A percentile compares a stretch with the other conserved stretches of the same genome.
Conservation (phyloP, 2,113 vertebrate genomes). For the Pseudopipra pipra region DNA sequence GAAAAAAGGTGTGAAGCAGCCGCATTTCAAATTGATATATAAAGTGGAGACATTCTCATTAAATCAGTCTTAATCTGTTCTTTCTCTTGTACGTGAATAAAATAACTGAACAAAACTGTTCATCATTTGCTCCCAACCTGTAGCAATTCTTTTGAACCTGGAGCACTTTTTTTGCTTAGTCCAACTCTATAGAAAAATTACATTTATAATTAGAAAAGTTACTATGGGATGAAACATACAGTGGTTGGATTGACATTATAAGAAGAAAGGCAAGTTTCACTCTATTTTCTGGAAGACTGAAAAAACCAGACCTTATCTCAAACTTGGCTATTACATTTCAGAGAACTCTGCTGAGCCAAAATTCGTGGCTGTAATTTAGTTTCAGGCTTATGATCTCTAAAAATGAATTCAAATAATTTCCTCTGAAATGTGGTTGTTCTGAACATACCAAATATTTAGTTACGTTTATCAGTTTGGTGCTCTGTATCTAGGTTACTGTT, state of each 20-base stretch:
- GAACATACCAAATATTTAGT: slow-evolving; percentile 29
- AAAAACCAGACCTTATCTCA: background rate
- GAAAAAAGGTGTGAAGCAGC: background rate
- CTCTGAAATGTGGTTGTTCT: slow-evolving; percentile 32
- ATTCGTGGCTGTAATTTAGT: background rate
- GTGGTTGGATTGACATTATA: background rate
- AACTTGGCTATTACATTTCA: background rate
- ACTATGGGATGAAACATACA: background rate
- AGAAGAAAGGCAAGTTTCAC: background rate
- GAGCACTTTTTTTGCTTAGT: background rate
- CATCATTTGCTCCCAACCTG: background rate
- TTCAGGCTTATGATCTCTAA: slow-evolving; percentile 15
- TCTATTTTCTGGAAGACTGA: background rate
- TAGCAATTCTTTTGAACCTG: background rate
- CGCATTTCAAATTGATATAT: background rate
- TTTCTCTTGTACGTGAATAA: background rate
- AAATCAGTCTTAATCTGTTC: background rate
- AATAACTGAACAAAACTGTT: background rate
- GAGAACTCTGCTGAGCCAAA: background rate
- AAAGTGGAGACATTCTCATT: background rate
- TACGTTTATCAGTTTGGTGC: slow-evolving; percentile 14
- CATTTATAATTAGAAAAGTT: background rate
- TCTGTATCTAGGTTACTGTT: slow-evolving; percentile 40
- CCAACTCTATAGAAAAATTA: background rate
- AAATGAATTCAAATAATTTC: slow-evolving; percentile 22